These are phyloP conservation scores for Sycophila texana DNA, from an alignment of 2,888 invertebrate species.

Conservation along the genomic window DNA sequence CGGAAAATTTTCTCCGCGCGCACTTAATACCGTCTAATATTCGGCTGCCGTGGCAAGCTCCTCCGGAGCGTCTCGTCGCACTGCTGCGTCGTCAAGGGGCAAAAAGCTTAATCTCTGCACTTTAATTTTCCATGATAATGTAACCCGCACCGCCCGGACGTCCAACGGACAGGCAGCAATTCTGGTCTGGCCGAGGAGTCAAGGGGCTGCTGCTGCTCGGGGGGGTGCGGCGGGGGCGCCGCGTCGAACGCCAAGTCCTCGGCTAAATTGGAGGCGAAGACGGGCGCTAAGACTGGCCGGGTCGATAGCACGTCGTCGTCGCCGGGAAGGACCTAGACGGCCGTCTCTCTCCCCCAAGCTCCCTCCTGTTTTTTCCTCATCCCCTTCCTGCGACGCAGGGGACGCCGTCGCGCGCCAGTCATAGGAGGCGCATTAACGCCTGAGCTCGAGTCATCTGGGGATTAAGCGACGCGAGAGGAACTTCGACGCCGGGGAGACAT, in stretches of 20 bases:
- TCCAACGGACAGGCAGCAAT: background rate
- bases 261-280: background rate
- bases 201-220: slow-evolving; percentile 2
- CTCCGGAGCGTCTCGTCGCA: too few relatives aligned
- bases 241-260: slow-evolving; percentile 20
- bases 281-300: background rate
- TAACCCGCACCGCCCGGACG: too few relatives aligned
- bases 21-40: too few relatives aligned
- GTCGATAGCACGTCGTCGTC: background rate
- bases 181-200: background rate
- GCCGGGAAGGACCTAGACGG: background rate
- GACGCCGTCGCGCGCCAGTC: slow-evolving; percentile 47
- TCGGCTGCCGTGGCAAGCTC: too few relatives aligned
- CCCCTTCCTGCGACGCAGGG: background rate
- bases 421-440: slow-evolving; percentile 59
- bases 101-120: too few relatives aligned
- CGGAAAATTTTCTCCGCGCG: too few relatives aligned
- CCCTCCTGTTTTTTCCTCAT: too few relatives aligned
- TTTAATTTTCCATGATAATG: too few relatives aligned
- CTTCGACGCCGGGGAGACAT: background rate
- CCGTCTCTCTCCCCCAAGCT: background rate
- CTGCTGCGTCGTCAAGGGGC: too few relatives aligned
- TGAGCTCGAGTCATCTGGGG: background rate
- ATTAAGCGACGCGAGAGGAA: slow-evolving; percentile 2
- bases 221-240: background rate